Percentiles rank a stretch among this genome's conserved stretches.
phyloP scores from a whole-genome alignment of 2,888 invertebrate genomes.

The Odontocolon sp. region DNA sequence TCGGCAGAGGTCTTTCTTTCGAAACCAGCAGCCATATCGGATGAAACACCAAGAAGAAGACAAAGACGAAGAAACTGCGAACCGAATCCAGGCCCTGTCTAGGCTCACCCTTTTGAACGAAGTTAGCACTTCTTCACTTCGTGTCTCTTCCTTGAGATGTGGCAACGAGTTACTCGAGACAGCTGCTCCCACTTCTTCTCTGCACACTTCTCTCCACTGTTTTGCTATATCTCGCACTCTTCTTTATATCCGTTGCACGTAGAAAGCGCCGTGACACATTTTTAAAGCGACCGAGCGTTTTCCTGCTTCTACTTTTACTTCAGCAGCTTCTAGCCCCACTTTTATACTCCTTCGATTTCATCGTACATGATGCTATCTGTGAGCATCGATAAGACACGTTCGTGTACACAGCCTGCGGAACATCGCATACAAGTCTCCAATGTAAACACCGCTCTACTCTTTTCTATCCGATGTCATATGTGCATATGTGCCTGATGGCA shows the following conservation, averaged over 20 bases:
- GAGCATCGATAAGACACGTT: background rate
- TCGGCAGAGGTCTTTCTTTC: background rate
- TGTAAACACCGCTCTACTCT: too few species aligned
- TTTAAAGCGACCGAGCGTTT: slow-evolving; percentile 56
- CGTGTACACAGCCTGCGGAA: slow-evolving; percentile 9
- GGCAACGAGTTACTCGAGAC: slow-evolving; percentile 44
- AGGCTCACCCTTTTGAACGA: background rate
- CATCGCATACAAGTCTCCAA: slow-evolving; percentile 17
- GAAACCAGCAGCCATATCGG: background rate
- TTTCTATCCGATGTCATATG: too few species aligned
- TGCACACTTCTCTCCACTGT: slow-evolving; percentile 2
- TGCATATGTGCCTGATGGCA: too few species aligned
- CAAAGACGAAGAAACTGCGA: too few species aligned
- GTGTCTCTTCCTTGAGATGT: background rate
- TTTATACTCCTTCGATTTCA: slow-evolving; percentile 14
- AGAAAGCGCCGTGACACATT: slow-evolving; percentile 67
- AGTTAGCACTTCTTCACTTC: background rate
- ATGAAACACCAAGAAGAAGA: background rate
- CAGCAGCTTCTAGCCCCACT: slow-evolving; percentile 14
- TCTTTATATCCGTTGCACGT: slow-evolving; percentile 62
- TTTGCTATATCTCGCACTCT: background rate
- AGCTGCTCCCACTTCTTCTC: background rate
- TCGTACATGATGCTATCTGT: background rate
- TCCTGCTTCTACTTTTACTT: slow-evolving; percentile 3
- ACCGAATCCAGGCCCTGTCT: too few species aligned